Conservation (phyloP, 2,113 vertebrate genomes). For the Mobula hypostoma region DNA sequence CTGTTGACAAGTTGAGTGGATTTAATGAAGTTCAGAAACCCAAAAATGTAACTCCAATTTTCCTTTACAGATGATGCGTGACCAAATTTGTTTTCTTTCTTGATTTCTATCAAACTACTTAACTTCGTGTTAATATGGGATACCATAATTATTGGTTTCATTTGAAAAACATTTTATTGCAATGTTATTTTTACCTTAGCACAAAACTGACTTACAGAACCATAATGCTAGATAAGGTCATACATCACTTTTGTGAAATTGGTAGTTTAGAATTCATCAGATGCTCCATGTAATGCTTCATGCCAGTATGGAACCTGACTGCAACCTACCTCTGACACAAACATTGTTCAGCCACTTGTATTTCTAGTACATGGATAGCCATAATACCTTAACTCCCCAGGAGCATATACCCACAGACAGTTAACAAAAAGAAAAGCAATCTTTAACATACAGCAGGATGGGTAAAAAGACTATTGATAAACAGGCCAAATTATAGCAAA, state of each 20-base stretch:
- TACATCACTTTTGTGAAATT: neutral
- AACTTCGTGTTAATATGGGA: too few species aligned
- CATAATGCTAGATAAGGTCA: neutral
- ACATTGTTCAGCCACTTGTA: neutral
- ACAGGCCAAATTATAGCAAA: slow-evolving; percentile 15
- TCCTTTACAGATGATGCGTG: too few species aligned
- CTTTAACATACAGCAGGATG: neutral
- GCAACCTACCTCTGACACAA: too few species aligned
- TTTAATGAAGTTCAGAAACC: too few species aligned
- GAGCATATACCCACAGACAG: neutral
- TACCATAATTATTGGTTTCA: too few species aligned
- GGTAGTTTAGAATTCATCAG: neutral
- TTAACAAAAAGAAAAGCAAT: neutral
- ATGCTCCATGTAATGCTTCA: neutral
- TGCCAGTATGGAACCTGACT: neutral
- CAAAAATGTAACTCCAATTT: too few species aligned
- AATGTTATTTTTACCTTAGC: neutral
- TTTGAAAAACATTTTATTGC: neutral
- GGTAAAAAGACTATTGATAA: neutral
- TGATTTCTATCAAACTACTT: too few species aligned
- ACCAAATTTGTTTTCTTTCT: too few species aligned
- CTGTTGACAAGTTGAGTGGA: neutral
- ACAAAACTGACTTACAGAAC: neutral
- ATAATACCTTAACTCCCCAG: neutral
- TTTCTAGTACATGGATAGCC: neutral